Evolutionary conservation across 2,113 vertebrate genomes (phyloP).

Genomic region (Calcarius ornatus): DNA sequence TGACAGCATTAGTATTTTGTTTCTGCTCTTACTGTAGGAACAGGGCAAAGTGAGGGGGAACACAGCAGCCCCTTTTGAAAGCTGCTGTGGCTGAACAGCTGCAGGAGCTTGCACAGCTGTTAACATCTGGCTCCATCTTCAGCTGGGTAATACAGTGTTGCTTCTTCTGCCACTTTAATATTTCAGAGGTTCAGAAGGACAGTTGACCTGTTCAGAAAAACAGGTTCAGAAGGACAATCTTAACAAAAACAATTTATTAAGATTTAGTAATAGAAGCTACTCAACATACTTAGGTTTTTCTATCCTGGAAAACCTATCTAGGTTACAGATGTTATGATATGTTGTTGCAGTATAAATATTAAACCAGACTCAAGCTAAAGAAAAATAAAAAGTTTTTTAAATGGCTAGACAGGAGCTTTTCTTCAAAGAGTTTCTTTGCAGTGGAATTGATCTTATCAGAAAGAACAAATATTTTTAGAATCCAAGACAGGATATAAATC

Average conservation of each 20-base stretch:
- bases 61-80: background rate
- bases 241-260: background rate
- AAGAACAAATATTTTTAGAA: slow-evolving; percentile 44
- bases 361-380: background rate
- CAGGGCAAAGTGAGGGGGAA: background rate
- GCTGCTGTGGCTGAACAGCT: background rate
- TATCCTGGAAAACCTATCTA: background rate
- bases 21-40: background rate
- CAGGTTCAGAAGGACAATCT: background rate
- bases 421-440: slow-evolving; percentile 43
- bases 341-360: slow-evolving; percentile 37
- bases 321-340: slow-evolving; percentile 9
- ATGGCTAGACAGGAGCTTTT: slow-evolving; percentile 63
- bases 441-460: slow-evolving; percentile 57
- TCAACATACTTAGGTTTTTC: background rate
- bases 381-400: slow-evolving; percentile 5
- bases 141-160: background rate
- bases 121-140: background rate
- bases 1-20: background rate
- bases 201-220: background rate
- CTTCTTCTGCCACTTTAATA: background rate
- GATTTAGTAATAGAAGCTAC: background rate
- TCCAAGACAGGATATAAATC: slow-evolving; percentile 12
- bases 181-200: background rate
- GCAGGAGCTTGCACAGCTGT: background rate